Evolutionary conservation across 2,113 vertebrate species (phyloP), one percentile per base, ranked within the genome.

Genomic region (Terrapene triunguis): DNA sequence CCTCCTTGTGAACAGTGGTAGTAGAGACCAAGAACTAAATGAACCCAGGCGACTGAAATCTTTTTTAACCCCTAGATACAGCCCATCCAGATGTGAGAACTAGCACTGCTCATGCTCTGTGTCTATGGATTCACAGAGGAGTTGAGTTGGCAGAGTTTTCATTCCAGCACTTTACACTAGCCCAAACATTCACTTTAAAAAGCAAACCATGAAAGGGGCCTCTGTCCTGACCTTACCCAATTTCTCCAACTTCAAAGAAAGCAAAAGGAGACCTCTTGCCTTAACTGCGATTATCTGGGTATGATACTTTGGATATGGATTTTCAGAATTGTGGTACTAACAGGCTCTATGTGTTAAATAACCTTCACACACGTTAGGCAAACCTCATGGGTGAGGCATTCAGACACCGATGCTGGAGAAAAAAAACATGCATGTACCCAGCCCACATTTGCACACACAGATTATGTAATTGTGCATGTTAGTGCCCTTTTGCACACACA

Each of bases 261-360:
- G 38, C 24, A n/a, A 54, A 47, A 8, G 27, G 51, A 85, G 48
- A 32, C 69, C 32, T 80, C 50, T 82, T 80, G 74, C 76, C 29
- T 32, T 29, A 50, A 35, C 59, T 47, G 48, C 50, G 35, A 10
- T 55, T 24, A 38, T 83, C 80, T 55, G 32, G 21, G 62, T 65
- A 44, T 79, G 82, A 17, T 74, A 32, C 88, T 59, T 57, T 29
- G 44, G 80, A 53, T 0, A 2, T 22, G 35, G 51, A 11, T 50
- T 29, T 84, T 53, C 51, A 80, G 80, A 87, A 50, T 59, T 83
- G 35, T 51, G 91, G 59, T 42, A 80, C 89, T 89, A 47, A 6
- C 1, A 4, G 54, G 59, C 9, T 69, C 48, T 78, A 50, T 74
- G 6, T 35, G 1, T 25, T 19, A 19, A 87, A 82, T 57, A 11